Conservation (phyloP, 92 coral and sea anemone species). For the Scolanthus callimorphus region DNA sequence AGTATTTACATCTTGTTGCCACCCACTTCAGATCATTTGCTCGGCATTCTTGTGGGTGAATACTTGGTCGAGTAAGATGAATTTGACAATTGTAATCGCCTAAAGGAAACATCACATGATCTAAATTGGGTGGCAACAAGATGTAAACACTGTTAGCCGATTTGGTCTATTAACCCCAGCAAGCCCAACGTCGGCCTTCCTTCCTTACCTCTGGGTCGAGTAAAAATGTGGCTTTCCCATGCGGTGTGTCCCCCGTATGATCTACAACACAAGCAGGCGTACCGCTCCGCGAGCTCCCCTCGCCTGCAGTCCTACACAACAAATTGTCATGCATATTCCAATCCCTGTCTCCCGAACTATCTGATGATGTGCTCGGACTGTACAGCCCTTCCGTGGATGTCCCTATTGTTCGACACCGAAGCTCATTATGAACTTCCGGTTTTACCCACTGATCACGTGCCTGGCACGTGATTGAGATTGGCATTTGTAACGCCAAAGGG, state of each 20-base stretch:
- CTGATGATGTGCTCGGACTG: slow-evolving; percentile 17
- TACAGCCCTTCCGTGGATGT: slow-evolving; percentile 61
- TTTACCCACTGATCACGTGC: slow-evolving; percentile 2
- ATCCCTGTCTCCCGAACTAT: slow-evolving; percentile 16
- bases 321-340: slow-evolving; percentile 65
- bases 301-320: slow-evolving; percentile 49
- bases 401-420: slow-evolving; percentile 7
- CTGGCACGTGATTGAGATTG: not conserved
- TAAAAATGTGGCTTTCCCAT: slow-evolving; percentile 8
- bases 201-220: slow-evolving; percentile 48
- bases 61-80: too few species aligned
- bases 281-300: slow-evolving; percentile 57
- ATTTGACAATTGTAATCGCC: too few species aligned
- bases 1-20: too few species aligned
- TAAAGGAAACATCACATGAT: not conserved
- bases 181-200: too few species aligned
- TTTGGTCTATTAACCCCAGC: too few species aligned
- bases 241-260: not conserved
- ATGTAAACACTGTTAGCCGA: too few species aligned
- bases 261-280: slow-evolving; percentile 37
- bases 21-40: too few species aligned
- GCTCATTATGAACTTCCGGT: not conserved
- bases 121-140: too few species aligned
- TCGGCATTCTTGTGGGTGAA: too few species aligned
- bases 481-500: not conserved